Evolutionary conservation across 2,113 vertebrate species (phyloP).

Genomic region (Synchiropus splendidus): DNA sequence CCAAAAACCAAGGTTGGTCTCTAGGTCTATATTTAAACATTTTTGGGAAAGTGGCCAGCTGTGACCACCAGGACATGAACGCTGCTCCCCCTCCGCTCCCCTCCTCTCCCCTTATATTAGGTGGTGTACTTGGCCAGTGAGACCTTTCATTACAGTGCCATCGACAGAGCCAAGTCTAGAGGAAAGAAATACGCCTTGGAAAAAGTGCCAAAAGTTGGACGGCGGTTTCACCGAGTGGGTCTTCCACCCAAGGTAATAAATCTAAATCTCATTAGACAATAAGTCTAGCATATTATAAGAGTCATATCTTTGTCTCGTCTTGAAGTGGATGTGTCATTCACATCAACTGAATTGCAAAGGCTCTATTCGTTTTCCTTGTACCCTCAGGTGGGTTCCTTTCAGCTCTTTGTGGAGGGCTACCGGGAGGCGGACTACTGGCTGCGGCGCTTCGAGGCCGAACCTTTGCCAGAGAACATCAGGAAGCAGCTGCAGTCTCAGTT

Average conservation of each 20-base stretch:
- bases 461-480: constrained; percentile 90
- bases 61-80: background rate
- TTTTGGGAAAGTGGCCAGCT: background rate
- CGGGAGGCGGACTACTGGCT: constrained; percentile 98
- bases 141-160: constrained; percentile 97
- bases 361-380: background rate
- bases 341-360: too few relatives aligned
- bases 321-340: too few relatives aligned
- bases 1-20: constrained; percentile 88
- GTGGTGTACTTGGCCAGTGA: constrained; percentile 94
- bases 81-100: background rate
- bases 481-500: constrained; percentile 91
- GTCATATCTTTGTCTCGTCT: too few relatives aligned
- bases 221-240: constrained; percentile 89
- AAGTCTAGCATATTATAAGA: too few relatives aligned
- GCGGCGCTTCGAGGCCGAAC: constrained; percentile 85
- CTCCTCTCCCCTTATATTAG: constrained; percentile 56
- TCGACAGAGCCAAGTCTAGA: constrained; percentile 93
- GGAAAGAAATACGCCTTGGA: constrained; percentile 89
- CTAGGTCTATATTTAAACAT: background rate
- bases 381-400: constrained; percentile 91
- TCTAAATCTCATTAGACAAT: too few relatives aligned
- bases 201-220: constrained; percentile 94
- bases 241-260: constrained; percentile 95
- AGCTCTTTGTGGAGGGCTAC: constrained; percentile 93